Conservation (phyloP, 2,888 invertebrate genomes). For the Pristionchus exspectatus region DNA sequence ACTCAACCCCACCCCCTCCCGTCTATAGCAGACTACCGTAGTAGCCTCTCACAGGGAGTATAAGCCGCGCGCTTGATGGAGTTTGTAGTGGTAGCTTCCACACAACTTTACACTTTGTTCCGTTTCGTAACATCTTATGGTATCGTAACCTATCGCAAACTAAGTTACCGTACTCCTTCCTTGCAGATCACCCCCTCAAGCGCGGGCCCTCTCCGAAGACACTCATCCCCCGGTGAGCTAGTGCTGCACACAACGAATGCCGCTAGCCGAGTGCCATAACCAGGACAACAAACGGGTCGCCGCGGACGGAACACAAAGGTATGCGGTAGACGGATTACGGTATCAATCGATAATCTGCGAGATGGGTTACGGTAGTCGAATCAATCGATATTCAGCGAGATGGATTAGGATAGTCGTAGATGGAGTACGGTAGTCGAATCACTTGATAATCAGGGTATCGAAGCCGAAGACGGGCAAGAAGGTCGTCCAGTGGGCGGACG, state of each 20-base stretch:
- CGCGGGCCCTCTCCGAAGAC: background rate
- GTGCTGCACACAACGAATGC: background rate
- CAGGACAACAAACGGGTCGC: background rate
- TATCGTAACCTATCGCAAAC: background rate
- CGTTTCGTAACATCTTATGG: background rate
- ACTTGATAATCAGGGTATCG: constrained; percentile 1
- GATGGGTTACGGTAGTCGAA: background rate
- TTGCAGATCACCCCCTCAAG: background rate
- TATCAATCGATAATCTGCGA: background rate
- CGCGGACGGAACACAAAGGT: background rate
- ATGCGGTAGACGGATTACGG: background rate
- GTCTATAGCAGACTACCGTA: constrained; percentile 24
- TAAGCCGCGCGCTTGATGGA: too few species aligned
- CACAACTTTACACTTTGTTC: background rate
- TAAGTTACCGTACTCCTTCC: background rate
- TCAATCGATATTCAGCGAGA: background rate
- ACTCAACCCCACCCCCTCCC: too few species aligned
- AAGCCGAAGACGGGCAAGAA: constrained; percentile 5
- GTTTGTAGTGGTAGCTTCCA: background rate
- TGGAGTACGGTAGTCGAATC: background rate
- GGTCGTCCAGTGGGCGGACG: constrained; percentile 24
- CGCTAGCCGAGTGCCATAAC: constrained; percentile 34
- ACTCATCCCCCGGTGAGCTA: constrained; percentile 33
- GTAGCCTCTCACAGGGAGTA: background rate
- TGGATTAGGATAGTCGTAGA: background rate